phyloP scores from a whole-genome alignment of 1,140 invertebrate genomes.

The Drosophila rhopaloa region DNA sequence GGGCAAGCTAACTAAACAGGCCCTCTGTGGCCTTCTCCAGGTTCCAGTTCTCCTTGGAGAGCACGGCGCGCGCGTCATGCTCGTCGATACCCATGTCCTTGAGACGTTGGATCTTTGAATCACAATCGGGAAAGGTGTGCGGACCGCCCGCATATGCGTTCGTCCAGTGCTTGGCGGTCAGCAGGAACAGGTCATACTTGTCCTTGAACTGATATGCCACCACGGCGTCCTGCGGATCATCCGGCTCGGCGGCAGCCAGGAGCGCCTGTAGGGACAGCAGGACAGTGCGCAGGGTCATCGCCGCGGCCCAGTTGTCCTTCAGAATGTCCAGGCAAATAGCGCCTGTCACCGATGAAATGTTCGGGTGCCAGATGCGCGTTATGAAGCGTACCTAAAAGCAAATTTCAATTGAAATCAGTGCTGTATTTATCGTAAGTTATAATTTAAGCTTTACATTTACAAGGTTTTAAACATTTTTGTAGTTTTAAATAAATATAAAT shows the following conservation, averaged over 20 bases:
- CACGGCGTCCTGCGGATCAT: conserved; percentile 98
- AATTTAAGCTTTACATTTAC: neutral
- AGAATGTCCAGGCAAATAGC: conserved; percentile 99
- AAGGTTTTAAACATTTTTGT: neutral
- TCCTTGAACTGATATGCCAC: conserved; percentile 98
- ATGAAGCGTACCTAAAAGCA: conserved; percentile 92
- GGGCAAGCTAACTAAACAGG: conserved; percentile 91
- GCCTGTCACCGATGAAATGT: conserved; percentile 99
- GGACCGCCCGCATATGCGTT: conserved; percentile 96
- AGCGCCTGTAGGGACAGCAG: conserved; percentile 96
- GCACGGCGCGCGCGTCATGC: conserved; percentile 91
- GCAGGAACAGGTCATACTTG: conserved; percentile 92
- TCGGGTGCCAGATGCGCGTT: conserved; percentile 99
- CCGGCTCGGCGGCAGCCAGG: conserved; percentile 96
- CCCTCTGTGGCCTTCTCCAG: conserved; percentile 94
- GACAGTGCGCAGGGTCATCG: conserved; percentile 98
- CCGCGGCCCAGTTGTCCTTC: conserved; percentile 99
- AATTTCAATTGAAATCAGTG: neutral
- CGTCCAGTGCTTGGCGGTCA: conserved; percentile 98
- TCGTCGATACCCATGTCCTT: conserved; percentile 96
- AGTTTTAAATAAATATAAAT: no score
- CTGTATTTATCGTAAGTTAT: neutral
- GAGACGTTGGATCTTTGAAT: conserved; percentile 92
- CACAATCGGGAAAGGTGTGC: conserved; percentile 90
- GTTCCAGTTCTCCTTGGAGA: conserved; percentile 96